Base-by-base conservation (phyloP, 2,113 vertebrate genomes). In the Apodemus speciosus region DNA sequence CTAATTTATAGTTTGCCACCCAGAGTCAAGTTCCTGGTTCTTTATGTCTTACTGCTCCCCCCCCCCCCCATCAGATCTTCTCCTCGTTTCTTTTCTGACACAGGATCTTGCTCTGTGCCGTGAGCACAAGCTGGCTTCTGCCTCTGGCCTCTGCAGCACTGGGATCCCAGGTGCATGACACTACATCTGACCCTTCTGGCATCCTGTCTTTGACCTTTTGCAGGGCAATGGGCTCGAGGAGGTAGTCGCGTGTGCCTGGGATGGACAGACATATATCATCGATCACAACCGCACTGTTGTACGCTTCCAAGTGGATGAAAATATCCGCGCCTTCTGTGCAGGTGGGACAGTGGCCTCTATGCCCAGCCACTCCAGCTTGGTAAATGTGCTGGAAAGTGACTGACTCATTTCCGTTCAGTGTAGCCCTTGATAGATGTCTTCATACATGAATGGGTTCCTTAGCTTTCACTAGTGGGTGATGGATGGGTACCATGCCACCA, bases 211-310 rank as follows among this genome's bases (percentile, higher is more conserved):
- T 89, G 85, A 93, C 58, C 77, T 95, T 83, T 92, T 97, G 53
- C 97, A 99, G 99, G 99, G 99, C 38, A 99, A 99, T 1, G 99
- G 99, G 53, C 98, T 98, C 0, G 99, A 99, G 94, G 99, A 99
- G 97, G 99, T 99, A 93, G 99, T 99, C 7, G 99, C 99, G 1
- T 99, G 99, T 77, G 99, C 99, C 1, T 99, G 99, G 99, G 99
- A 99, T 0, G 99, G 99, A 30, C 99, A 99, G 97, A 99, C 99
- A 0, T 99, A 99, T 93, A 99, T 99, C 96, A 99, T 99, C 0
- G 99, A 99, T 97, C 99, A 99, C 95, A 99, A 98, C 27, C 98
- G 99, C 49, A 99, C 98, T 0, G 99, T 99, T 0, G 99, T 99
- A 90, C 98, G 99, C 7, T 99, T 99, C 97, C 99, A 99, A 95